Conservation (phyloP, 53 echinoderm and acorn worm genomes). For the Crossaster papposus region DNA sequence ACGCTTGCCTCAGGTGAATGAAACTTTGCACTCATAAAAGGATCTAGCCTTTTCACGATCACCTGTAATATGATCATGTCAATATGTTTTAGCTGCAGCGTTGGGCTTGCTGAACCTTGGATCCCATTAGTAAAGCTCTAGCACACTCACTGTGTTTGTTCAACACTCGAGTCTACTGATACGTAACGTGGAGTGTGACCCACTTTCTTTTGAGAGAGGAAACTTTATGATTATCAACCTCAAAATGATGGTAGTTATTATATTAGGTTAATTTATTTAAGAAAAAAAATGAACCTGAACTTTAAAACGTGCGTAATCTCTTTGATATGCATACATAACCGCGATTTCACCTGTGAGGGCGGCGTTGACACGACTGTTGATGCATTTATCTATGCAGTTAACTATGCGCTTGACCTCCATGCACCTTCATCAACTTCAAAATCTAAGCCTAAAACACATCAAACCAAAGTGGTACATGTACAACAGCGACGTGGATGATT, state of each 20-base stretch:
- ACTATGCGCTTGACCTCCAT: too few relatives aligned
- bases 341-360: too few relatives aligned
- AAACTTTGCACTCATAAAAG: too few relatives aligned
- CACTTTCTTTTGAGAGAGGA: constrained; percentile 44
- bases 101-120: constrained; percentile 29
- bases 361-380: too few relatives aligned
- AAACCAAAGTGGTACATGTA: too few relatives aligned
- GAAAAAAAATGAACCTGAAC: not conserved
- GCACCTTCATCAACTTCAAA: too few relatives aligned
- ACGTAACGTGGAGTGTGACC: constrained; percentile 37
- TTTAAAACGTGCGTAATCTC: not conserved
- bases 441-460: too few relatives aligned
- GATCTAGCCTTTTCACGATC: too few relatives aligned
- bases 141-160: constrained; percentile 16
- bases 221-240: constrained; percentile 7
- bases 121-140: constrained; percentile 34
- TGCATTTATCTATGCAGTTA: too few relatives aligned
- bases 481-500: too few relatives aligned
- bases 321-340: too few relatives aligned
- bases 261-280: constrained; percentile 14
- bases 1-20: too few relatives aligned
- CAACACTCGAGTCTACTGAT: constrained; percentile 21
- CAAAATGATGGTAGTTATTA: not conserved
- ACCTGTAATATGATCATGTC: constrained; percentile 6
- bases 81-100: constrained; percentile 30